phyloP scores from a whole-genome alignment of 64 coral and sea anemone species.

The Pachyseris speciosa region DNA sequence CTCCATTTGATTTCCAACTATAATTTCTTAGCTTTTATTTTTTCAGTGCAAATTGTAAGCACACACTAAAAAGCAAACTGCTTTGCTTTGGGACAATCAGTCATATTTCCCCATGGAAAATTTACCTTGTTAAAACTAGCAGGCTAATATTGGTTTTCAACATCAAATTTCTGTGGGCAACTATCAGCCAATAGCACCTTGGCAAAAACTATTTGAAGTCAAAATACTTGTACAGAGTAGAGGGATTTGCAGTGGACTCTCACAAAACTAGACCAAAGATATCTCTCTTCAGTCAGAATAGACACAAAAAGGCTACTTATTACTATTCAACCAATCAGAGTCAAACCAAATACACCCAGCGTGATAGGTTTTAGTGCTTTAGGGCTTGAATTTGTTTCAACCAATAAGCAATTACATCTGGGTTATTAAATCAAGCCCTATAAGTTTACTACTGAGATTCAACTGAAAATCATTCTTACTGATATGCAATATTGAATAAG shows the following conservation, averaged over 20 bases:
- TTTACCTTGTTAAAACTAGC: neutral
- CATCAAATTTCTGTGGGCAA: neutral
- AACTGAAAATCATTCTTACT: too few relatives aligned
- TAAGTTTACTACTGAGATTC: too few relatives aligned
- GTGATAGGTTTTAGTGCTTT: too few relatives aligned
- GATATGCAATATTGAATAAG: too few relatives aligned
- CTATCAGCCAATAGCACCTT: neutral
- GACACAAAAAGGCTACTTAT: neutral
- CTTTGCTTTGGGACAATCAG: neutral
- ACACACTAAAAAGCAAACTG: too few relatives aligned
- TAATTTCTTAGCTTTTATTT: too few relatives aligned
- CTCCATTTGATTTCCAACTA: too few relatives aligned
- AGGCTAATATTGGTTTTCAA: neutral
- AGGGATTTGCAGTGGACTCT: neutral
- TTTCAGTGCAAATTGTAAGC: too few relatives aligned
- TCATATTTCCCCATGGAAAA: neutral
- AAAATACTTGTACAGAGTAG: neutral
- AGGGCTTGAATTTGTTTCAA: too few relatives aligned
- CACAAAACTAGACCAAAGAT: neutral
- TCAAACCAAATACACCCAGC: neutral
- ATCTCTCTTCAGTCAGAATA: neutral
- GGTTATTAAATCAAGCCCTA: too few relatives aligned
- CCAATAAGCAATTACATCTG: too few relatives aligned
- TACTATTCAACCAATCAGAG: neutral
- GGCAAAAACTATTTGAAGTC: neutral